phyloP scores from a whole-genome alignment of 2,888 invertebrate species.

The Phymatocera aterrima region DNA sequence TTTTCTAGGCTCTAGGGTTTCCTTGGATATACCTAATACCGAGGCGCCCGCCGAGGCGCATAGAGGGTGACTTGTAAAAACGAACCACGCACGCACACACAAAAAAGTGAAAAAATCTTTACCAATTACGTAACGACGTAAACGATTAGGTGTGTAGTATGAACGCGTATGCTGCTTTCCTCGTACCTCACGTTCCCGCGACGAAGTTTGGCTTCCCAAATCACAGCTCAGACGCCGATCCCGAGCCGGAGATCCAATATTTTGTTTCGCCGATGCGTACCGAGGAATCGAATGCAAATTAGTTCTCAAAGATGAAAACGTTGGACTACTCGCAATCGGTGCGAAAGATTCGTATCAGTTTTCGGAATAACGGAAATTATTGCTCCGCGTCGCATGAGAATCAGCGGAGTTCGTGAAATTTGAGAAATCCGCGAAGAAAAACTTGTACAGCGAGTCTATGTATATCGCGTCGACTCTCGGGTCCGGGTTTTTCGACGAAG shows the following conservation, averaged over 20 bases:
- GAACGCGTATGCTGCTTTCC: not conserved
- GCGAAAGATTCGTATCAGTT: too few relatives aligned
- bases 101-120: not conserved
- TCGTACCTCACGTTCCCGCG: not conserved
- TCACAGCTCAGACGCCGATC: not conserved
- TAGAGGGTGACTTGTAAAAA: slow-evolving; percentile 3
- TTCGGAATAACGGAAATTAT: too few relatives aligned
- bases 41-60: not conserved
- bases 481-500: too few relatives aligned
- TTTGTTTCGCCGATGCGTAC: not conserved
- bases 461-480: too few relatives aligned
- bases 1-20: slow-evolving; percentile 20
- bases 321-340: too few relatives aligned
- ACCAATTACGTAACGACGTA: slow-evolving; percentile 33
- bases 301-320: too few relatives aligned
- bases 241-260: not conserved
- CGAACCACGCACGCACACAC: not conserved
- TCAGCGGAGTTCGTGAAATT: too few relatives aligned
- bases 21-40: not conserved
- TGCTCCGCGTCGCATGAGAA: too few relatives aligned
- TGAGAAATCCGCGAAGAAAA: too few relatives aligned
- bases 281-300: too few relatives aligned
- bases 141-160: too few relatives aligned
- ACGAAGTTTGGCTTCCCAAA: slow-evolving; percentile 11
- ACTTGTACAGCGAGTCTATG: too few relatives aligned